A percentile compares a stretch with the other conserved stretches of the same genome.
Evolutionary conservation across 2,888 invertebrate species (phyloP).

Genomic region (Drosophila kambysellisi): DNA sequence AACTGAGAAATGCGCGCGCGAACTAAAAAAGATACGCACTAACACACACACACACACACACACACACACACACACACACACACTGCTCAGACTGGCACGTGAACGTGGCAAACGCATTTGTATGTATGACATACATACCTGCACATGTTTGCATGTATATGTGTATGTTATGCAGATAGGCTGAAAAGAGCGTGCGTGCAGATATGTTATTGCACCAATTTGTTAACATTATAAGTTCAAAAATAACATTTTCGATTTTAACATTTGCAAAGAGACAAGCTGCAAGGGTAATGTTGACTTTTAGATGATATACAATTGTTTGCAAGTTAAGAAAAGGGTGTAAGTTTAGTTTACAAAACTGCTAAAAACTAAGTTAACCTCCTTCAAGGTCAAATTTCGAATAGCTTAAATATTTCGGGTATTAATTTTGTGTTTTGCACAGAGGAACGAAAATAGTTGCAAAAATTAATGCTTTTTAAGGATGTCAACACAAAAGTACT

Average conservation of each 20-base stretch:
- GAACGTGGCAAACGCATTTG: conserved; percentile 62
- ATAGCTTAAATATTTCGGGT: not conserved
- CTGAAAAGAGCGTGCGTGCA: conserved; percentile 13
- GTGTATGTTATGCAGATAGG: not conserved
- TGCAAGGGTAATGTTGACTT: not conserved
- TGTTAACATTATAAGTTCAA: conserved; percentile 9
- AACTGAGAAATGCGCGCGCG: conserved; percentile 61
- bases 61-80: conserved; percentile 19
- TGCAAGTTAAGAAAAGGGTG: not conserved
- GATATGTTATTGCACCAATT: conserved; percentile 7
- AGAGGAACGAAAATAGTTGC: not conserved
- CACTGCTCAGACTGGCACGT: conserved; percentile 58
- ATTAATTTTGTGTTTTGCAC: not conserved
- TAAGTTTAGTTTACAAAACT: not conserved
- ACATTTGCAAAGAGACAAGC: not conserved
- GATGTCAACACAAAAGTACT: not conserved
- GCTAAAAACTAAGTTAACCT: not conserved
- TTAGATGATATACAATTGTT: not conserved
- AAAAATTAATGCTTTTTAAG: not conserved
- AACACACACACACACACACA: conserved; percentile 21
- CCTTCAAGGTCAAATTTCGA: conserved; percentile 1
- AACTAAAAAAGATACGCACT: conserved; percentile 39
- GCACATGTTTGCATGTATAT: not conserved
- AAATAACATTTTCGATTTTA: conserved; percentile 2
- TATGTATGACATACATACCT: conserved; percentile 11